Conservation (phyloP, 1,140 invertebrate species). For the Aethina tumida region DNA sequence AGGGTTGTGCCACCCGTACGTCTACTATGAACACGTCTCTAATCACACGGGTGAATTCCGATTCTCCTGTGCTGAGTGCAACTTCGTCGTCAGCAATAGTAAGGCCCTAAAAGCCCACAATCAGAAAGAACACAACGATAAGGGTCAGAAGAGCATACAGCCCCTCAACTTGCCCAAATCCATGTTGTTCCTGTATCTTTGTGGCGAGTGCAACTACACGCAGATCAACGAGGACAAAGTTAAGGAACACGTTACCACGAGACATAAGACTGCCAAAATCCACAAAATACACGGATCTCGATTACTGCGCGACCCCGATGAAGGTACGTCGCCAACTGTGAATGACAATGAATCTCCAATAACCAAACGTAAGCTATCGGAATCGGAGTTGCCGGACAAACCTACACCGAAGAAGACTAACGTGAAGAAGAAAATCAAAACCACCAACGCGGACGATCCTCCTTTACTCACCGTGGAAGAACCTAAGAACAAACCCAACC, state of each 20-base stretch:
- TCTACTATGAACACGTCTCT: conserved; percentile 49
- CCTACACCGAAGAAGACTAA: not conserved
- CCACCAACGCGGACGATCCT: too few species aligned
- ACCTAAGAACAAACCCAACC: too few species aligned
- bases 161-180: conserved; percentile 15
- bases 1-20: conserved; percentile 14
- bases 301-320: too few species aligned
- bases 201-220: conserved; percentile 54
- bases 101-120: conserved; percentile 39
- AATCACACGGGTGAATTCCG: conserved; percentile 64
- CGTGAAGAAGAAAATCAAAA: too few species aligned
- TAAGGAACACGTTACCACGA: conserved; percentile 45
- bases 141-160: conserved; percentile 9
- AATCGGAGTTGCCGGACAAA: not conserved
- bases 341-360: too few species aligned
- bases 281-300: too few species aligned
- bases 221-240: conserved; percentile 50
- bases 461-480: too few species aligned
- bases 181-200: conserved; percentile 51
- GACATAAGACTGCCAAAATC: conserved; percentile 35
- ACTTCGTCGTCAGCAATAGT: conserved; percentile 36
- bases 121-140: conserved; percentile 10
- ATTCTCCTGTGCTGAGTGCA: conserved; percentile 47
- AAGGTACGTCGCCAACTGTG: too few species aligned
- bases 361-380: not conserved